Base-by-base conservation (phyloP, 2,797 vertebrate species). In the Tympanoctomys barrerae region DNA sequence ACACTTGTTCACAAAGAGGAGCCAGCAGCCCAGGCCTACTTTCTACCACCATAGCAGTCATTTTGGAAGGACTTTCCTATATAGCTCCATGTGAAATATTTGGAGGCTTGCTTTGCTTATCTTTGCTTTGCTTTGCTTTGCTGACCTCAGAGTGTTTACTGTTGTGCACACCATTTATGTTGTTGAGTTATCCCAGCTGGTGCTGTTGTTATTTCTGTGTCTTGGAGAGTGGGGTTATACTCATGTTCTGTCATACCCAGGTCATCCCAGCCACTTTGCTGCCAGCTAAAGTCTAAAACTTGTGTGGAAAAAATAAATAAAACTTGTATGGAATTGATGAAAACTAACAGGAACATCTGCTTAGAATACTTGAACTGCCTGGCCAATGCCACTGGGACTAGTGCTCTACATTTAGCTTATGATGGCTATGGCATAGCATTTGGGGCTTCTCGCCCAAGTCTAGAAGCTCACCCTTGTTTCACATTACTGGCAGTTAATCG, bases 381-480 rank as follows among this genome's bases (percentile, higher is more conserved):
- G 31, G 52, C 57, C 0, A 0, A 33, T 62, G 62, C 26, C n/a
- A 13, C 54, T 28, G 5, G 16, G 33, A 64, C n/a, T 75, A 82
- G 70, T 73, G 62, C 61, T 22, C 68, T 73, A 31, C 42, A 16
- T 10, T 85, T 66, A 83, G 52, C 64, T 87, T 59, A 26, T 39
- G 11, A 42, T 86, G 49, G 59, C 84, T 79, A 31, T 57, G 21
- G 46, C 85, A 33, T 62, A 64, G 31, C 5, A 79, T 49, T 89
- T 61, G 64, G 49, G 70, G 68, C 54, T 10, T 80, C 93, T 96
- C 26, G 49, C 80, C 49, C 75, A 28, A 31, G 79, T 85, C 18
- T 9, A 70, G 61, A 39, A 36, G 68, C 31, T 42, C 66, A 46
- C 87, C 87, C 73, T 95, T 92, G 92, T 75, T 94, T 77, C 81